phyloP scores from a whole-genome alignment of 2,797 vertebrate genomes.

The Tapirus indicus region DNA sequence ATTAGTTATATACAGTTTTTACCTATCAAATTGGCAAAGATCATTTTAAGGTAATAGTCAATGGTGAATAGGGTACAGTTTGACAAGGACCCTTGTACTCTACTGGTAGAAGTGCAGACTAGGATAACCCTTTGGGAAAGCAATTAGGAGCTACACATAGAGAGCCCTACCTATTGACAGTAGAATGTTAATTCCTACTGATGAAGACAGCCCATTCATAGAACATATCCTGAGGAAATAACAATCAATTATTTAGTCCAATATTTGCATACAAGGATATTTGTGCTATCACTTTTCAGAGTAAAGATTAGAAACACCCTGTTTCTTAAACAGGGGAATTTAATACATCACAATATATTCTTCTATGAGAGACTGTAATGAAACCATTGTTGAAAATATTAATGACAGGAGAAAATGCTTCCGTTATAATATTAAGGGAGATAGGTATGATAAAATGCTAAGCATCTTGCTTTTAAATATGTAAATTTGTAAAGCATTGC shows the following conservation, averaged over 20 bases:
- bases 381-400: background rate
- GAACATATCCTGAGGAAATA: background rate
- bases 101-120: background rate
- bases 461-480: slow-evolving; percentile 2
- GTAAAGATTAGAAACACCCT: background rate
- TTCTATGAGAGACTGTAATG: background rate
- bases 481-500: background rate
- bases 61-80: background rate
- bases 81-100: background rate
- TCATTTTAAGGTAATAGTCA: background rate
- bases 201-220: background rate
- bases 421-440: background rate
- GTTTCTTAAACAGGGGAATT: slow-evolving; percentile 41
- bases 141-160: background rate
- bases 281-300: slow-evolving; percentile 30
- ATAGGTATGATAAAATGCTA: background rate
- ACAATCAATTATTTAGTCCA: slow-evolving; percentile 43
- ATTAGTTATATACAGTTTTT: background rate
- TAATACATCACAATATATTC: background rate
- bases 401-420: background rate
- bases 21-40: background rate
- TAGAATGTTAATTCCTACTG: background rate
- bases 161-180: background rate
- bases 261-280: slow-evolving; percentile 27
- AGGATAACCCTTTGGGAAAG: background rate